Evolutionary conservation across 1,140 invertebrate genomes (phyloP).

Genomic region (Potamilus streckersoni): DNA sequence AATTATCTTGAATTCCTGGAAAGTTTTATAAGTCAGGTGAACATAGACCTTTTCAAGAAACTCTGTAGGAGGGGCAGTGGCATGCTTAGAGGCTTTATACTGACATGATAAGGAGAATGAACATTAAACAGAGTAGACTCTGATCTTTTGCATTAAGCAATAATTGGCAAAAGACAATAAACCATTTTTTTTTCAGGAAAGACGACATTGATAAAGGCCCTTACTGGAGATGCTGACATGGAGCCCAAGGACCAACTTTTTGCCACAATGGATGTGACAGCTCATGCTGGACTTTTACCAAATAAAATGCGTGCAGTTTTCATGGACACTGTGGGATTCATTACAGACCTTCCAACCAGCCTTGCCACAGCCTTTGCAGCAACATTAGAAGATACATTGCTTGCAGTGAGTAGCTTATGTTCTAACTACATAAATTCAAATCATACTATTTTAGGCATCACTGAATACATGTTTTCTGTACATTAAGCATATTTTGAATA

Average conservation of each 20-base stretch:
- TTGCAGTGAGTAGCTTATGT: slow-evolving; percentile 59
- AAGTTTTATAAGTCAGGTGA: too few relatives aligned
- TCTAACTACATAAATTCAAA: neutral
- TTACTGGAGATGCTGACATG: slow-evolving; percentile 78
- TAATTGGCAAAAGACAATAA: neutral
- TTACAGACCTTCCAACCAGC: slow-evolving; percentile 85
- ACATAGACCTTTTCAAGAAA: too few relatives aligned
- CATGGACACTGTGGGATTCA: slow-evolving; percentile 93
- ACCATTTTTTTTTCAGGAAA: slow-evolving; percentile 71
- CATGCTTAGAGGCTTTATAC: too few relatives aligned
- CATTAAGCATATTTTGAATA: neutral
- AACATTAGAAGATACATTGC: slow-evolving; percentile 84
- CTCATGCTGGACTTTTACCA: slow-evolving; percentile 79
- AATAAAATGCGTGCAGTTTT: slow-evolving; percentile 74
- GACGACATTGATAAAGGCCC: slow-evolving; percentile 84
- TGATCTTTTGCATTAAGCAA: too few relatives aligned
- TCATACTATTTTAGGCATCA: neutral
- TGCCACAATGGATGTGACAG: slow-evolving; percentile 90
- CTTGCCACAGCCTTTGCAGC: slow-evolving; percentile 86
- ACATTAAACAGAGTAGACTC: too few relatives aligned
- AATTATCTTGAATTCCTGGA: too few relatives aligned
- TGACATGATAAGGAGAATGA: too few relatives aligned
- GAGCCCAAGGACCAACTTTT: slow-evolving; percentile 84
- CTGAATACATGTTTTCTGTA: neutral
- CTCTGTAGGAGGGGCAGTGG: too few relatives aligned